Conservation (phyloP, 2,888 invertebrate genomes). For the Harpagoxenus sublaevis region DNA sequence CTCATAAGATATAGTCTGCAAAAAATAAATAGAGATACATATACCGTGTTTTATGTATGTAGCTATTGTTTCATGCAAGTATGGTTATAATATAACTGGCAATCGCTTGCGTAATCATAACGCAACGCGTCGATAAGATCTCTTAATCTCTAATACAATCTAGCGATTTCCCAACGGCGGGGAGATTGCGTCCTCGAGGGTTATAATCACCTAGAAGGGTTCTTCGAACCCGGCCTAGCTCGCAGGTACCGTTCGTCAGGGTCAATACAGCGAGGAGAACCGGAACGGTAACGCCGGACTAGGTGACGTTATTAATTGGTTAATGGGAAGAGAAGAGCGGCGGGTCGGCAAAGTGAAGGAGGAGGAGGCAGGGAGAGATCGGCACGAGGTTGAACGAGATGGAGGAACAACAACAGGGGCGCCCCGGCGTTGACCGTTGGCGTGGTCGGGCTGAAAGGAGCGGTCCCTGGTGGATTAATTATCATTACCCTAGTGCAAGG, state of each 20-base stretch:
- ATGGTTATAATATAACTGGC: neutral
- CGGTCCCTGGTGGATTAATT: constrained; percentile 82
- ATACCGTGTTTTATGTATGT: neutral
- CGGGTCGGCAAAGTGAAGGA: constrained; percentile 54
- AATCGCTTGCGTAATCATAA: constrained; percentile 37
- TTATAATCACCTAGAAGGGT: constrained; percentile 73
- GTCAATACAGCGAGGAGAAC: constrained; percentile 75
- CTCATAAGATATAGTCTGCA: neutral
- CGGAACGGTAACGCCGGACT: constrained; percentile 77
- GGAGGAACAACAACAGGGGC: constrained; percentile 67
- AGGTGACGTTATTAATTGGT: constrained; percentile 84
- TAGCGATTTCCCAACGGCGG: constrained; percentile 33
- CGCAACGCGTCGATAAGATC: constrained; percentile 39
- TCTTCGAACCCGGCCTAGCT: constrained; percentile 75
- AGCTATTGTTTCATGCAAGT: constrained; percentile 4
- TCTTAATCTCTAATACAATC: constrained; percentile 34
- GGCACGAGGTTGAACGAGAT: constrained; percentile 38
- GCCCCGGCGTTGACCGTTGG: constrained; percentile 70
- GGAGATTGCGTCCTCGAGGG: constrained; percentile 60
- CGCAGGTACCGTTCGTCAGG: constrained; percentile 78
- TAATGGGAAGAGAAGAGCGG: constrained; percentile 76
- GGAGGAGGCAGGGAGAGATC: constrained; percentile 35
- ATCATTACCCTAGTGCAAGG: constrained; percentile 80
- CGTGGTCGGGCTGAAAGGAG: constrained; percentile 74
- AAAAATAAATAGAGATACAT: neutral